Percentiles rank a stretch among this genome's conserved stretches.
Evolutionary conservation across 2,797 vertebrate genomes (phyloP).

Genomic region (Paguma larvata): DNA sequence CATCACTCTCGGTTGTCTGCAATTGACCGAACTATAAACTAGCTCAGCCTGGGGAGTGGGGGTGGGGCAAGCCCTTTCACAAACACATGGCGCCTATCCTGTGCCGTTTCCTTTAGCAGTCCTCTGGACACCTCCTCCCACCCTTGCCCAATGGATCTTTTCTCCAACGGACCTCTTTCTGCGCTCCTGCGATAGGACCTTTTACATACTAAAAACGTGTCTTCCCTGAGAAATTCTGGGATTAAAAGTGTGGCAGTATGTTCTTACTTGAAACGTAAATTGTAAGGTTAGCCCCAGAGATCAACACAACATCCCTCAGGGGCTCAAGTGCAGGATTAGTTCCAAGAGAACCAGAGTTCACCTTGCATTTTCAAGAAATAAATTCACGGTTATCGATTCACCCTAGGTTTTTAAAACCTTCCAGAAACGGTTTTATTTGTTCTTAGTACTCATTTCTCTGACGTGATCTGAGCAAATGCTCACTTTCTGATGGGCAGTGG

Average conservation of each 20-base stretch:
- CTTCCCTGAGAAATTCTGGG: neutral
- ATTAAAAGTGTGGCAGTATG: neutral
- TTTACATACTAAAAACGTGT: neutral
- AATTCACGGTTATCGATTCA: neutral
- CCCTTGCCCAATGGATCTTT: rapidly evolving
- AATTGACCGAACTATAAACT: neutral
- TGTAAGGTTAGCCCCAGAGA: neutral
- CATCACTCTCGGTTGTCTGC: neutral
- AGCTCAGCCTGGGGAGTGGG: neutral
- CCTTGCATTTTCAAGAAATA: neutral
- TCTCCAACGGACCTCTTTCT: neutral
- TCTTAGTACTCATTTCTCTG: neutral
- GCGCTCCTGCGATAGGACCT: neutral
- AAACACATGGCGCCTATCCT: neutral
- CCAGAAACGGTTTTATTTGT: neutral
- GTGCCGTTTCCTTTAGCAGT: too few species aligned
- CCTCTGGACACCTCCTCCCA: neutral
- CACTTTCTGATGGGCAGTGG: neutral
- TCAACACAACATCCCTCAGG: neutral
- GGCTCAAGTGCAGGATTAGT: neutral
- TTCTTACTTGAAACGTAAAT: neutral
- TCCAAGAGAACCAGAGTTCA: neutral
- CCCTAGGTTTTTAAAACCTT: neutral
- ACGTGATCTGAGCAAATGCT: neutral
- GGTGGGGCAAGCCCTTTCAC: neutral